These are phyloP conservation scores for Ennomos erosarius DNA, from an alignment of 2,888 invertebrate species.

Conservation along the genomic window DNA sequence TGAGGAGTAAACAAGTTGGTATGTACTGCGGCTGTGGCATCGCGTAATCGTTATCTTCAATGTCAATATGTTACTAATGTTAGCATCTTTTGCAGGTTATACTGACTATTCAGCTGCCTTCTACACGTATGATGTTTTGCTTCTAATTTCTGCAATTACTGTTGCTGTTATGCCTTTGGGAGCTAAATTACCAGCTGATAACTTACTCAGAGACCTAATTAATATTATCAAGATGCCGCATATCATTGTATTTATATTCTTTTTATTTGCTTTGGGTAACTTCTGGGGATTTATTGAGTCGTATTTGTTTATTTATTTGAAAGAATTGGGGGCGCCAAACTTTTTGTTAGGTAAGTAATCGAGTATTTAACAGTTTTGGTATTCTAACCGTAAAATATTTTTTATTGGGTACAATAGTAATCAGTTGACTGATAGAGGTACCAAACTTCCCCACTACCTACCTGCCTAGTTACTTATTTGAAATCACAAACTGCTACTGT, in stretches of 20 bases:
- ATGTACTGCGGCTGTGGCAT: constrained; percentile 58
- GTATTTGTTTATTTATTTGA: constrained; percentile 93
- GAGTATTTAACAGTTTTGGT: too few species aligned
- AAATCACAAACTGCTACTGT: too few species aligned
- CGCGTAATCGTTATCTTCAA: constrained; percentile 71
- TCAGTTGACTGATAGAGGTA: too few species aligned
- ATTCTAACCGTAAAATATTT: too few species aligned
- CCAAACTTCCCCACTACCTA: too few species aligned
- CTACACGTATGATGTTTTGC: constrained; percentile 90
- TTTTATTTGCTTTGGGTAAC: constrained; percentile 93
- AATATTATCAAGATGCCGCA: constrained; percentile 92
- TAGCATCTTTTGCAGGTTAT: constrained; percentile 84
- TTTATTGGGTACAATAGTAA: too few species aligned
- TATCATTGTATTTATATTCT: constrained; percentile 91
- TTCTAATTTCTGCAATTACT: constrained; percentile 89
- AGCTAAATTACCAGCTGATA: constrained; percentile 91
- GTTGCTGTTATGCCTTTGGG: constrained; percentile 92
- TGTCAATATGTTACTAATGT: constrained; percentile 70
- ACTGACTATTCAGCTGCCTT: constrained; percentile 96
- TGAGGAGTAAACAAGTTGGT: constrained; percentile 86
- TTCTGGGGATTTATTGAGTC: constrained; percentile 96
- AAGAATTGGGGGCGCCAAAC: constrained; percentile 93
- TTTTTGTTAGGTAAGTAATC: constrained; percentile 88
- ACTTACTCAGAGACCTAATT: constrained; percentile 90
- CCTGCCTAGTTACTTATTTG: too few species aligned